Percentiles rank a stretch among this genome's conserved stretches.
Conservation (phyloP, 2,113 vertebrate genomes). For the Agapornis roseicollis region DNA sequence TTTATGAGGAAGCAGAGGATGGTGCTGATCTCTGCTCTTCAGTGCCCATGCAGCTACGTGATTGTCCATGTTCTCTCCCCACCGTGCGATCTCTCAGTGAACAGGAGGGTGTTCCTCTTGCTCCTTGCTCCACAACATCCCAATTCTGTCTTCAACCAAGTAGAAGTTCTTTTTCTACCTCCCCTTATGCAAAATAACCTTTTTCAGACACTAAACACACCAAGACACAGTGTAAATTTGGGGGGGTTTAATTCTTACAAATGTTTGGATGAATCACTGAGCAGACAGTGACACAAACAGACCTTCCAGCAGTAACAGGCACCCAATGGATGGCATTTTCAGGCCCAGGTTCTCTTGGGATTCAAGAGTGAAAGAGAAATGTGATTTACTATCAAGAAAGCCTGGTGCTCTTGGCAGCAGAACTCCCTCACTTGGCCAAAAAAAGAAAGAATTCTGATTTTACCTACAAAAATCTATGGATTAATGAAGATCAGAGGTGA, state of each 20-base stretch:
- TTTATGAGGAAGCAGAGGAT: not conserved
- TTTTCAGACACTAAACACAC: not conserved
- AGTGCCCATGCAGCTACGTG: rapidly evolving
- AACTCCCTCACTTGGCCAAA: not conserved
- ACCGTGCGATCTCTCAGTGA: not conserved
- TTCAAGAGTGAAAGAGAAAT: not conserved
- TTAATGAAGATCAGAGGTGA: not conserved
- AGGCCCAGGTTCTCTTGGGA: not conserved
- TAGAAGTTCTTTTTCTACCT: not conserved
- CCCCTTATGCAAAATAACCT: not conserved
- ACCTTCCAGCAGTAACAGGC: slow-evolving; percentile 34
- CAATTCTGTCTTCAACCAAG: not conserved
- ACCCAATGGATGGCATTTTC: slow-evolving; percentile 1
- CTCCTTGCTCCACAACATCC: not conserved
- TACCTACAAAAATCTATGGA: slow-evolving; percentile 7
- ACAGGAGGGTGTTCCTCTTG: rapidly evolving
- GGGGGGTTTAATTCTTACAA: slow-evolving; percentile 53
- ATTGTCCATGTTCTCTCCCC: not conserved
- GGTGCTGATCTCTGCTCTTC: not conserved
- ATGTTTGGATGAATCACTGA: slow-evolving; percentile 58
- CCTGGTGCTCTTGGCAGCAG: slow-evolving; percentile 11
- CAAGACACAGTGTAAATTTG: not conserved
- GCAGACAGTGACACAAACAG: slow-evolving; percentile 15
- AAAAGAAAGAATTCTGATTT: not conserved
- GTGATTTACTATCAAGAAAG: not conserved